Conservation (phyloP, 2,888 invertebrate genomes). For the Gandaritis pyraliata region DNA sequence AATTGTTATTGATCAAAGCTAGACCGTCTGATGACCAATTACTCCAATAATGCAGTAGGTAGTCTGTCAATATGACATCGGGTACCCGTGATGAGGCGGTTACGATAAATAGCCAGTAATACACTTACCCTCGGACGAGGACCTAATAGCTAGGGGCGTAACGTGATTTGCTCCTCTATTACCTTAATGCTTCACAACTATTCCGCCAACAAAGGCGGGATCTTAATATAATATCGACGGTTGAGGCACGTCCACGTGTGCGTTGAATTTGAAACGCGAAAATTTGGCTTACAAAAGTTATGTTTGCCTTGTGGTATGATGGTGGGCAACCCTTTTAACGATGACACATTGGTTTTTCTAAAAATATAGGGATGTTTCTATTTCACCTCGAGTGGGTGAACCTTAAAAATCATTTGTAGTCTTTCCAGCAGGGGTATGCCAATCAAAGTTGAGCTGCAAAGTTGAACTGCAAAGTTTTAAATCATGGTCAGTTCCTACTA, state of each 20-base stretch:
- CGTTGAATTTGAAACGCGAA: conserved; percentile 56
- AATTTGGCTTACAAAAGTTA: conserved; percentile 43
- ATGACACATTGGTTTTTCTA: background rate
- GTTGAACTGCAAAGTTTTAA: too few relatives aligned
- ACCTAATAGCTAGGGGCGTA: conserved; percentile 71
- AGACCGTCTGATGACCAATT: conserved; percentile 32
- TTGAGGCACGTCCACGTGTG: conserved; percentile 50
- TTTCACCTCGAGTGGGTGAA: too few relatives aligned
- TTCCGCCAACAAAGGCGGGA: conserved; percentile 70
- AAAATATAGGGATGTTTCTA: too few relatives aligned
- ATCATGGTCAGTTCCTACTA: too few relatives aligned
- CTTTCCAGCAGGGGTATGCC: too few relatives aligned
- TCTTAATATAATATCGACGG: conserved; percentile 72
- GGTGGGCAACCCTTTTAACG: conserved; percentile 8
- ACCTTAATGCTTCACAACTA: conserved; percentile 74
- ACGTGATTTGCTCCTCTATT: conserved; percentile 76
- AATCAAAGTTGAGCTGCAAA: too few relatives aligned
- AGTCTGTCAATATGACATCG: conserved; percentile 56
- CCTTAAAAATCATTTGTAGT: too few relatives aligned
- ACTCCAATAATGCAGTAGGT: conserved; percentile 43
- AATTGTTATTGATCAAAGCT: background rate
- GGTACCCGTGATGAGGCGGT: conserved; percentile 53
- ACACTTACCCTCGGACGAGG: conserved; percentile 68
- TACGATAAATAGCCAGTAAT: conserved; percentile 77
- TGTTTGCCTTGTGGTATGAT: conserved; percentile 41